A percentile compares a stretch with the other conserved stretches of the same genome.
Conservation (phyloP, 2,113 vertebrate genomes). For the Elaphurus davidianus region DNA sequence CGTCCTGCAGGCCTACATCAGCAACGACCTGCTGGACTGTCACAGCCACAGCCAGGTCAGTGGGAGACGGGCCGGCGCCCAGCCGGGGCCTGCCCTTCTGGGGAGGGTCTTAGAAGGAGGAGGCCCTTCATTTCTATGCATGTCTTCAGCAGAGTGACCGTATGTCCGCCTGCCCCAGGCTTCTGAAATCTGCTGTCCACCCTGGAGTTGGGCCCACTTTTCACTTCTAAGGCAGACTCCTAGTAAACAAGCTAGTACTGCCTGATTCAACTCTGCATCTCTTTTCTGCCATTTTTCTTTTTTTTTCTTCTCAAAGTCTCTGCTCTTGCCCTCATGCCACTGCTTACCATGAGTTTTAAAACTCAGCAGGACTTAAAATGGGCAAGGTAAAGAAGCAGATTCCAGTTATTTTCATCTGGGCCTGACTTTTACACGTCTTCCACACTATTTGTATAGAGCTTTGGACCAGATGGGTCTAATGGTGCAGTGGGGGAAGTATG, state of each 20-base stretch:
- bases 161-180: not conserved
- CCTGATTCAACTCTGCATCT: not conserved
- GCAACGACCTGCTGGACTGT: constrained; percentile 91
- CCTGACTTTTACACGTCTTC: not conserved
- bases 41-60: constrained; percentile 83
- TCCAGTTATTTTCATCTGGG: not conserved
- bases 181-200: not conserved
- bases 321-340: not conserved
- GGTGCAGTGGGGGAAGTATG: not conserved
- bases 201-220: not conserved
- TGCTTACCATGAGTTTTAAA: not conserved
- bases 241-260: no score
- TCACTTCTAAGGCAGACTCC: not conserved
- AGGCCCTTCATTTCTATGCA: not conserved
- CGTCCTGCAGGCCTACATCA: constrained; percentile 93
- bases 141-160: rapidly evolving
- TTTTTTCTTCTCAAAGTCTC: not conserved
- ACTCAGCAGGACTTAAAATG: not conserved
- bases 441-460: not conserved
- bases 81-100: not conserved
- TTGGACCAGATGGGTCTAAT: not conserved
- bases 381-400: not conserved
- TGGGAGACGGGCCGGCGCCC: not conserved
- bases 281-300: not conserved
- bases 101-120: not conserved